Evolutionary conservation across 1,140 invertebrate species (phyloP).

Genomic region (Cecropterus lyciades): DNA sequence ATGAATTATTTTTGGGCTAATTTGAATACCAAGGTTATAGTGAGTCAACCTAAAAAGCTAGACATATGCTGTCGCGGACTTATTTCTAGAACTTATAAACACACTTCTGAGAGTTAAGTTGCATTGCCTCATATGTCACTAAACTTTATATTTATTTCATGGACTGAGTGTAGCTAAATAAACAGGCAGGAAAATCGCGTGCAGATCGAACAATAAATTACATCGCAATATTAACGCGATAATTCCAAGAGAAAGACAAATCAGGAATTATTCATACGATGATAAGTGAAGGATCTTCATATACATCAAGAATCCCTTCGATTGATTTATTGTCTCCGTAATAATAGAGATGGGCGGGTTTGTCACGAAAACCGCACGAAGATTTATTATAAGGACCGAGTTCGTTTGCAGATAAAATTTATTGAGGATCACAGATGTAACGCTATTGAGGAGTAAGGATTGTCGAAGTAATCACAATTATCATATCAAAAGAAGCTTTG

Average conservation of each 20-base stretch:
- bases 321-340: slow-evolving; percentile 24
- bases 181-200: too few relatives aligned
- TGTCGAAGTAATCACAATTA: neutral
- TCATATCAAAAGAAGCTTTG: too few relatives aligned
- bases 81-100: too few relatives aligned
- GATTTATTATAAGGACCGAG: slow-evolving; percentile 22
- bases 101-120: too few relatives aligned
- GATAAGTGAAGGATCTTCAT: slow-evolving; percentile 17
- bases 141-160: too few relatives aligned
- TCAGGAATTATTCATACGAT: slow-evolving; percentile 17
- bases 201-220: neutral
- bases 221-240: neutral
- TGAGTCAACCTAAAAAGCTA: too few relatives aligned
- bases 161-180: too few relatives aligned
- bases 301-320: neutral
- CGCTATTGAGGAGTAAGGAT: neutral
- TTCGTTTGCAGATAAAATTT: slow-evolving; percentile 18
- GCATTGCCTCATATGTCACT: too few relatives aligned
- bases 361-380: slow-evolving; percentile 16
- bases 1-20: too few relatives aligned
- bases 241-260: neutral
- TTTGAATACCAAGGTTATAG: too few relatives aligned
- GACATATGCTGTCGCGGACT: too few relatives aligned
- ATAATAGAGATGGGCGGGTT: slow-evolving; percentile 21
- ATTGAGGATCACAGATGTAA: neutral